Evolutionary conservation across 2,797 vertebrate genomes (phyloP).

Genomic region (Siniperca undulata): DNA sequence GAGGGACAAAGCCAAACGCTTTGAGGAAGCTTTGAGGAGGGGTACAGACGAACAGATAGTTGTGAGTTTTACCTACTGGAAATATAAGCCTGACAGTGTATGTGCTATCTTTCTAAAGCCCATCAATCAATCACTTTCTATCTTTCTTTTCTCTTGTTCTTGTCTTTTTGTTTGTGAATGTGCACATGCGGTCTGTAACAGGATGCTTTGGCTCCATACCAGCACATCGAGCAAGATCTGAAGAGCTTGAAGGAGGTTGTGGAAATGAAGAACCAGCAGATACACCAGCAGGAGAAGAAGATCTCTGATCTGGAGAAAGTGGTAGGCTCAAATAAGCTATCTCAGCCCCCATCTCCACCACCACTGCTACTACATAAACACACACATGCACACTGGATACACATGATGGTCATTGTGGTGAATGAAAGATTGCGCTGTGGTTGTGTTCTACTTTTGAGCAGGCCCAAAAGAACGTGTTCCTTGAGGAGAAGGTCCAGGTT

Average conservation of each 20-base stretch:
- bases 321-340: constrained; percentile 87
- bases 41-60: constrained; percentile 94
- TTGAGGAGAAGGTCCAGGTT: constrained; percentile 95
- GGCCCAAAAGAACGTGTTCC: constrained; percentile 94
- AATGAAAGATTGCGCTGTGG: constrained; percentile 74
- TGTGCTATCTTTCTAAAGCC: not conserved
- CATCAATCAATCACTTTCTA: not conserved
- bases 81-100: not conserved
- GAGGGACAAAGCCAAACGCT: constrained; percentile 93
- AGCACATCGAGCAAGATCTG: constrained; percentile 95
- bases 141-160: not conserved
- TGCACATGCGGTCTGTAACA: constrained; percentile 65
- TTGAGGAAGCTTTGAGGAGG: constrained; percentile 96
- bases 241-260: constrained; percentile 95
- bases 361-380: not conserved
- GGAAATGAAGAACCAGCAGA: constrained; percentile 98
- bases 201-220: constrained; percentile 93
- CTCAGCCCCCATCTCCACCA: too few relatives aligned
- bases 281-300: constrained; percentile 96
- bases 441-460: constrained; percentile 83
- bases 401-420: constrained; percentile 13
- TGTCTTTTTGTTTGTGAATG: not conserved
- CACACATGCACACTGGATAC: not conserved
- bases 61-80: constrained; percentile 79
- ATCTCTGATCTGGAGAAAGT: constrained; percentile 96